Percentiles rank a stretch among this genome's conserved stretches.
Conservation (phyloP, 1,140 invertebrate genomes). For the Pseudomyrmex pallidus region DNA sequence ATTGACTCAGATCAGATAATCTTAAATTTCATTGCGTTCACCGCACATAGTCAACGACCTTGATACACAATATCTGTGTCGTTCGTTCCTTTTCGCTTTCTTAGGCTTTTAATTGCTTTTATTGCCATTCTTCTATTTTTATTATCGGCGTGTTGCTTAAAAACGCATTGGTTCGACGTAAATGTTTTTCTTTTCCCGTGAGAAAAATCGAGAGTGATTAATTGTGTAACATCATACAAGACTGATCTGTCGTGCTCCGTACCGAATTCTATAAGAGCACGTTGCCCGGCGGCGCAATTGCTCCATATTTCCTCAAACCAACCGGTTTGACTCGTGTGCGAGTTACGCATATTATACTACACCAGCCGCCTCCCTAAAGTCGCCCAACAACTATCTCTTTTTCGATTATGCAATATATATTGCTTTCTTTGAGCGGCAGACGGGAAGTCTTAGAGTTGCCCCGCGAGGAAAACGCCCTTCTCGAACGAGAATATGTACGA, state of each 20-base stretch:
- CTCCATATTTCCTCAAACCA: slow-evolving; percentile 76
- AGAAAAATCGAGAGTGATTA: no score
- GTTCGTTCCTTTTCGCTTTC: not conserved
- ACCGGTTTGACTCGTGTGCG: slow-evolving; percentile 67
- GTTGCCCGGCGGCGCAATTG: slow-evolving; percentile 65
- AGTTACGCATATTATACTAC: slow-evolving; percentile 72
- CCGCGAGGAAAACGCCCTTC: slow-evolving; percentile 36
- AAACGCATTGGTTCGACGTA: no score
- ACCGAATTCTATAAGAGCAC: slow-evolving; percentile 58
- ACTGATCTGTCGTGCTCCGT: not conserved
- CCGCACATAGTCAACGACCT: not conserved
- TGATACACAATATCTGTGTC: not conserved
- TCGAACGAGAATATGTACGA: not conserved
- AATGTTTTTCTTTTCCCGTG: no score
- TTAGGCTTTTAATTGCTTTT: not conserved
- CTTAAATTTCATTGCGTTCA: not conserved
- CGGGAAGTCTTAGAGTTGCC: slow-evolving; percentile 23
- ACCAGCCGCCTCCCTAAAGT: slow-evolving; percentile 69
- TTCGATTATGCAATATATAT: slow-evolving; percentile 80
- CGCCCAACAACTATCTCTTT: slow-evolving; percentile 81
- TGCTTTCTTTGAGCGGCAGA: slow-evolving; percentile 76
- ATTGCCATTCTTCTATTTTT: not conserved
- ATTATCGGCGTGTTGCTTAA: not conserved
- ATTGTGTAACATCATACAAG: not conserved
- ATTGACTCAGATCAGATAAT: not conserved